phyloP scores from a whole-genome alignment of 2,113 vertebrate species.

The Alligator sinensis region DNA sequence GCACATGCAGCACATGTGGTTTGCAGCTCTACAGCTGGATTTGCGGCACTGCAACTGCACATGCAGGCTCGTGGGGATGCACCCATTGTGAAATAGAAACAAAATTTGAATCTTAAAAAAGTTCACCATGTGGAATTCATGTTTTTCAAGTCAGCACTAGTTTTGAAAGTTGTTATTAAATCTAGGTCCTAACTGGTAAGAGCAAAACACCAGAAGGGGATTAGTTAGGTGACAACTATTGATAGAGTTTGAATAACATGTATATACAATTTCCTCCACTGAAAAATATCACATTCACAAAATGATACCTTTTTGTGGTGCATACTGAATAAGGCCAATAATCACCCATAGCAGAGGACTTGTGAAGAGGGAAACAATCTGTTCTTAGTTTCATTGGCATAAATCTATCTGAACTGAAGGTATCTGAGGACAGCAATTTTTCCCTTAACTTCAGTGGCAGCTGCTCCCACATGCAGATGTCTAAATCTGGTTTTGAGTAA shows the following conservation, averaged over 20 bases:
- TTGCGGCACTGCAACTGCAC: no score
- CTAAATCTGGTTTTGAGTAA: background rate
- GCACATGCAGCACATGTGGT: no score
- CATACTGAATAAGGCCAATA: conserved; percentile 39
- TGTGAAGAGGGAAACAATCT: background rate
- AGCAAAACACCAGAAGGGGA: conserved; percentile 37
- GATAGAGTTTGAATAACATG: conserved; percentile 28
- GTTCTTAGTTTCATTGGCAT: background rate
- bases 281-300: rapidly evolving
- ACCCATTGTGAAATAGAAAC: background rate
- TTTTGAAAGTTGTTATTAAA: background rate
- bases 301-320: background rate
- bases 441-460: background rate
- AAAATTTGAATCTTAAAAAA: background rate
- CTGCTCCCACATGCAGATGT: background rate
- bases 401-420: background rate
- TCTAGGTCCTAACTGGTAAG: background rate
- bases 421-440: background rate
- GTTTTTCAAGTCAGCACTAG: background rate
- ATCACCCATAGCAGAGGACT: conserved; percentile 17
- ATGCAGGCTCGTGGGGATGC: no score
- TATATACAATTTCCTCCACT: background rate
- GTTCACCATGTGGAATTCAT: background rate
- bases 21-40: no score
- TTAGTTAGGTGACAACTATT: conserved; percentile 5